Evolutionary conservation across 2,888 invertebrate genomes (phyloP), one percentile per base, ranked within the genome.

Genomic region (Andrena hattorfiana): DNA sequence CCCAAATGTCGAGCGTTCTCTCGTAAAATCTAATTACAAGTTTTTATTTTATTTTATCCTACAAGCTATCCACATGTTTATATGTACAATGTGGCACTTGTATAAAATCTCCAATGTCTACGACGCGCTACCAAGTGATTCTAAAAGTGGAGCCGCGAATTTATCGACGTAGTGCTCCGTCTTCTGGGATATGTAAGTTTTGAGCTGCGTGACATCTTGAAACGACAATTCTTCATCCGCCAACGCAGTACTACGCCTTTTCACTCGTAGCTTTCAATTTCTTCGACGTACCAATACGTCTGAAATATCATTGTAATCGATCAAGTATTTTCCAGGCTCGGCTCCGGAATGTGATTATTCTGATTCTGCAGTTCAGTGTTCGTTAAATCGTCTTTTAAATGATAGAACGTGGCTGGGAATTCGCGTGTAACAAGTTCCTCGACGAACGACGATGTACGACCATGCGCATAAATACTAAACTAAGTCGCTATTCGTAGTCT

Each of bases 401-500:
- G 4, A 42, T 42, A 42, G 16, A 42, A 16, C 1, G 1, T 5
- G 42, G 16, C 16, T 42, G 42, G 42, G 5, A 42, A 42, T 16
- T 16, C 5, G 0, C 16, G 49, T 13, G 32, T 30, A 16, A 42
- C 42, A 20, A 7, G 23, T 56, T 3, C 23, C 23, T 28, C 54
- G 71, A 66, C 60, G 59, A 59, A 88, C 85, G 88, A 89, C 78
- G 79, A 85, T 66, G 86, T 83, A 85, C 81, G 89, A 85, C 88
- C 26, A 62, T n/a, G n/a, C 88, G 85, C 88, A 89, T 90, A 91
- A 92, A 90, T 91, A 90, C 88, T 89, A 90, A 87, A 85, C 89
- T 91, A 91, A 72, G 85, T 89, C 90, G 88, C 83, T 90, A 86
- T 86, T 92, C 87, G 86, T 92, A 91, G 90, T 92, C 89, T 92